Evolutionary conservation across 1,140 invertebrate genomes (phyloP).

Genomic region (Drosophila seguyi): DNA sequence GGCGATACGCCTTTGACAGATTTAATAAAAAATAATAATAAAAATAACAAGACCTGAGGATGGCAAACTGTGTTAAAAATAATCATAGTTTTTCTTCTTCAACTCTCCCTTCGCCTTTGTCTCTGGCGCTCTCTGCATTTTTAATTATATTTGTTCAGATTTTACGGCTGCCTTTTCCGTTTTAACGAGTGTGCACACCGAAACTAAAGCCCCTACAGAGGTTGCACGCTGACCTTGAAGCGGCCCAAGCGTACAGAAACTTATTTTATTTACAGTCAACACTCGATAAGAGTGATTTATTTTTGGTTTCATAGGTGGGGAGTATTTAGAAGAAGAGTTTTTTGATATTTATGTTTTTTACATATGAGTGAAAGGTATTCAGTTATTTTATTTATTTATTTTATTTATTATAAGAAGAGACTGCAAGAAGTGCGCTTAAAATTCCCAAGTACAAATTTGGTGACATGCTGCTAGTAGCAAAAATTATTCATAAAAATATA

Average conservation of each 20-base stretch:
- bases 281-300: neutral
- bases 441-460: neutral
- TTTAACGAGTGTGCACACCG: slow-evolving; percentile 18
- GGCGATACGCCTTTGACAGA: slow-evolving; percentile 40
- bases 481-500: no score
- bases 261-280: neutral
- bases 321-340: neutral
- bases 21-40: slow-evolving; percentile 34
- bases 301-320: neutral
- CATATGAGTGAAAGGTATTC: no score
- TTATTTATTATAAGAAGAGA: neutral
- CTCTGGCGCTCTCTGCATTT: slow-evolving; percentile 26
- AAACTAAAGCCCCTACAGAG: slow-evolving; percentile 15
- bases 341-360: no score
- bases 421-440: neutral
- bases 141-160: slow-evolving; percentile 47
- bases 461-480: neutral
- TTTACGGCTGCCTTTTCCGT: slow-evolving; percentile 19
- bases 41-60: slow-evolving; percentile 22
- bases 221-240: slow-evolving; percentile 64
- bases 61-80: slow-evolving; percentile 42
- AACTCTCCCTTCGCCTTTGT: slow-evolving; percentile 14
- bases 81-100: slow-evolving; percentile 15
- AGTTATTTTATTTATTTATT: no score
- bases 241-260: neutral